Evolutionary conservation across 2,888 invertebrate genomes (phyloP).

Genomic region (Bugulina stolonifera): DNA sequence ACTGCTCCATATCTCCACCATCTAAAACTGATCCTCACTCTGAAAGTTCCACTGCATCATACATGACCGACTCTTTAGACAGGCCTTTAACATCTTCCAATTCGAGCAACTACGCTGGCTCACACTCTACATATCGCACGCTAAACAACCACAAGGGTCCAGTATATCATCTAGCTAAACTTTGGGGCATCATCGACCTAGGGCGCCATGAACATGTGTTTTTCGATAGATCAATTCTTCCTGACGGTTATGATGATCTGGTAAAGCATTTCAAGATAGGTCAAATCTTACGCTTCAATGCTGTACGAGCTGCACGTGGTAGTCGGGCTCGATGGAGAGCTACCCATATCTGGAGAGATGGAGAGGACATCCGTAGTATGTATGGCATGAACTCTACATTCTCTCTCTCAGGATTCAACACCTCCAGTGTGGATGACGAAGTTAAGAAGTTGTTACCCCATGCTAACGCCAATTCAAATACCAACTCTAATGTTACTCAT

Average conservation of each 20-base stretch:
- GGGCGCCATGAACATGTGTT: constrained; percentile 54
- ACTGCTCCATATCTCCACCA: constrained; percentile 17
- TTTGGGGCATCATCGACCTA: constrained; percentile 54
- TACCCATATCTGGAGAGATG: constrained; percentile 47
- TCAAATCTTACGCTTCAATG: constrained; percentile 51
- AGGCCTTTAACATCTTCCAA: neutral
- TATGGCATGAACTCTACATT: constrained; percentile 24
- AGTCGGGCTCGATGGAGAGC: constrained; percentile 53
- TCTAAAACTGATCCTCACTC: constrained; percentile 11
- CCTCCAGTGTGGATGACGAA: constrained; percentile 23
- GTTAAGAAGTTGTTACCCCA: constrained; percentile 34
- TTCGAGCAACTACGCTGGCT: neutral
- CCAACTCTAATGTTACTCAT: constrained; percentile 39
- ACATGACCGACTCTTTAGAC: constrained; percentile 17
- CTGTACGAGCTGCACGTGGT: constrained; percentile 52
- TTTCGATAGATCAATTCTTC: constrained; percentile 52
- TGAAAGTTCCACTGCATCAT: constrained; percentile 29
- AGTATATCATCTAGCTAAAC: constrained; percentile 52
- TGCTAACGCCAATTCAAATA: constrained; percentile 36
- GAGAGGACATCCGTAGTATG: constrained; percentile 24
- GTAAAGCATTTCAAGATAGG: constrained; percentile 48
- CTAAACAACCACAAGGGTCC: constrained; percentile 47
- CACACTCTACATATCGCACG: constrained; percentile 31
- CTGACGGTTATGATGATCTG: constrained; percentile 48
- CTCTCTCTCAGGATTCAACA: constrained; percentile 5